Base-by-base conservation (phyloP, 2,888 invertebrate species). In the Ethmia dodecea region DNA sequence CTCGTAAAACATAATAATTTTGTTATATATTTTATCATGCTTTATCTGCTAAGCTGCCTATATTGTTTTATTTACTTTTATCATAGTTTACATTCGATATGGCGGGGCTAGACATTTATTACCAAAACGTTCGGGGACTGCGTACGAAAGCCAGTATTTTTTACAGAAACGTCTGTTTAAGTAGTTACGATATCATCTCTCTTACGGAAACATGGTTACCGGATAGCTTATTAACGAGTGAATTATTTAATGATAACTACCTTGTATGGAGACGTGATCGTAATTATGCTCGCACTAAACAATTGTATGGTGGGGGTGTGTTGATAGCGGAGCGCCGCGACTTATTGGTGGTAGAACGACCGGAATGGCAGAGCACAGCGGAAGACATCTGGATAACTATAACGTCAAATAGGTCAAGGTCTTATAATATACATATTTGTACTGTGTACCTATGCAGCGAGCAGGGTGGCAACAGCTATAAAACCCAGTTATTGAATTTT, bases 181-280 rank as follows among this genome's bases (percentile, higher is more conserved):
- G 15, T 26, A 1, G 11, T 6, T 38, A 35, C 14, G 36, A 40
- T n/a, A 11, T 37, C 10, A 37, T 41, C 24, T 25, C 29, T n/a
- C n/a, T 37, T 6, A 32, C 37, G 4, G 40, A 41, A 14, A 38
- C 37, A 12, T 42, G 42, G 38, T 26, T 39, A 8, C 20, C 31
- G n/a, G 30, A 31, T 24, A 22, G 37, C 13, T n/a, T 43, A n/a
- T 14, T 5, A 4, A 24, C 36, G 12, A 12, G 18, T 14, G 40
- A 43, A 16, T 9, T 43, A 5, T 35, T 43, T 25, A 40, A 43
- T 13, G 25, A 27, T 12, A 16, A 38, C 2, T 43, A 40, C 9
- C 1, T 40, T 3, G 38, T 43, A 1, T 38, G 33, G 32, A 13
- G 43, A 10, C 32, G 43, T 2, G 43, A 43, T 10, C 26, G 43